Evolutionary conservation across 2,888 invertebrate genomes (phyloP).

Genomic region (Platynereis dumerilii): DNA sequence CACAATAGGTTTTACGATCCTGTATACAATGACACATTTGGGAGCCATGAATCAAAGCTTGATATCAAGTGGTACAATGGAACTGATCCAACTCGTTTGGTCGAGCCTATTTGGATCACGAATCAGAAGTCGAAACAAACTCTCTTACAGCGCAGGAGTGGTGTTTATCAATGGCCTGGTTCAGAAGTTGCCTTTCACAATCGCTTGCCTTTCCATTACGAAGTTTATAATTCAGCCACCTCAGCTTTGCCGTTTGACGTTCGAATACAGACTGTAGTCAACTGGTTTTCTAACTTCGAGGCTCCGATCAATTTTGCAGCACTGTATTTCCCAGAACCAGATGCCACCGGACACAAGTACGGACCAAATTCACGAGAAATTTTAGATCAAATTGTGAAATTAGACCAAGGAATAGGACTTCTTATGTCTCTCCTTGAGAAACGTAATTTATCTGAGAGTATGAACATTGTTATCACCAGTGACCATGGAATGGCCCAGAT

Average conservation of each 20-base stretch:
- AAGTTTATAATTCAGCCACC: slow-evolving; percentile 43
- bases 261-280: slow-evolving; percentile 47
- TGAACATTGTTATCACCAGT: slow-evolving; percentile 74
- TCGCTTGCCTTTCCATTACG: slow-evolving; percentile 42
- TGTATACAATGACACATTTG: slow-evolving; percentile 44
- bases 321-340: slow-evolving; percentile 77
- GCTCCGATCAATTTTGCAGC: slow-evolving; percentile 75
- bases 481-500: slow-evolving; percentile 77
- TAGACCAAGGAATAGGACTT: slow-evolving; percentile 65
- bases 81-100: slow-evolving; percentile 55
- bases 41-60: slow-evolving; percentile 23
- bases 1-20: slow-evolving; percentile 71
- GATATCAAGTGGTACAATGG: slow-evolving; percentile 67
- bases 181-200: slow-evolving; percentile 66
- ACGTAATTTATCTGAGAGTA: slow-evolving; percentile 66
- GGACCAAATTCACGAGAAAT: slow-evolving; percentile 63
- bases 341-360: slow-evolving; percentile 69
- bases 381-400: slow-evolving; percentile 67
- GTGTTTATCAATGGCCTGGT: slow-evolving; percentile 78
- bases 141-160: slow-evolving; percentile 67
- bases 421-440: slow-evolving; percentile 66
- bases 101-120: slow-evolving; percentile 61
- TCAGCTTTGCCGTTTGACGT: slow-evolving; percentile 47
- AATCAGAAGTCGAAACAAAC: slow-evolving; percentile 67
- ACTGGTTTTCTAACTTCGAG: slow-evolving; percentile 52